These are phyloP conservation scores for Amphipyra berbera DNA, from an alignment of 2,888 invertebrate species.

Conservation along the genomic window DNA sequence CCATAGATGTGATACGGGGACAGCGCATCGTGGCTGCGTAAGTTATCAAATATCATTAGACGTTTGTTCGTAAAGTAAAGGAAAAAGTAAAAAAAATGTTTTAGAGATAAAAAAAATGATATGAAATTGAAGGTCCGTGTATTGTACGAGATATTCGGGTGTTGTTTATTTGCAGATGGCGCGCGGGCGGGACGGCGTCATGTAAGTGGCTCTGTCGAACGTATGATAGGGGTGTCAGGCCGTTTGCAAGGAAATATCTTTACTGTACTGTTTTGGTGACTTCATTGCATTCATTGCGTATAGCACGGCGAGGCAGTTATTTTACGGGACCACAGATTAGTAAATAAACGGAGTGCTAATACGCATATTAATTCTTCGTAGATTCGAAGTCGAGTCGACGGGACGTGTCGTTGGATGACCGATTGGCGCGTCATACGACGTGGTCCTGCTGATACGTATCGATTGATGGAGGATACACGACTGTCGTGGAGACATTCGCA, in stretches of 20 bases:
- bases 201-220: slow-evolving; percentile 50
- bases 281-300: neutral
- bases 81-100: slow-evolving; percentile 46
- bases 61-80: slow-evolving; percentile 16
- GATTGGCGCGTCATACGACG: slow-evolving; percentile 5
- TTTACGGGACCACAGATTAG: slow-evolving; percentile 8
- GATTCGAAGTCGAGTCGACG: slow-evolving; percentile 23
- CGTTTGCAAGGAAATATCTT: slow-evolving; percentile 49
- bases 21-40: slow-evolving; percentile 54
- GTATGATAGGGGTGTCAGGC: slow-evolving; percentile 47
- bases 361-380: slow-evolving; percentile 29
- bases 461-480: slow-evolving; percentile 2
- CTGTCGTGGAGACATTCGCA: slow-evolving; percentile 20
- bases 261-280: neutral
- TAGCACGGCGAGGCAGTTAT: slow-evolving; percentile 19
- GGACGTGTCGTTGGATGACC: slow-evolving; percentile 12
- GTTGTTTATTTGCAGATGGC: slow-evolving; percentile 58
- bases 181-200: slow-evolving; percentile 45
- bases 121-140: slow-evolving; percentile 46
- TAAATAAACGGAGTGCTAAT: slow-evolving; percentile 23
- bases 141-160: slow-evolving; percentile 55
- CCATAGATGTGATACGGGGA: slow-evolving; percentile 54
- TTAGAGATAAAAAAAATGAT: slow-evolving; percentile 39
- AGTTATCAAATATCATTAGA: slow-evolving; percentile 58
- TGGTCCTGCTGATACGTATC: neutral